Percentiles rank a stretch among this genome's conserved stretches.
Conservation (phyloP, 1,140 invertebrate species). For the Calephelis virginiensis region DNA sequence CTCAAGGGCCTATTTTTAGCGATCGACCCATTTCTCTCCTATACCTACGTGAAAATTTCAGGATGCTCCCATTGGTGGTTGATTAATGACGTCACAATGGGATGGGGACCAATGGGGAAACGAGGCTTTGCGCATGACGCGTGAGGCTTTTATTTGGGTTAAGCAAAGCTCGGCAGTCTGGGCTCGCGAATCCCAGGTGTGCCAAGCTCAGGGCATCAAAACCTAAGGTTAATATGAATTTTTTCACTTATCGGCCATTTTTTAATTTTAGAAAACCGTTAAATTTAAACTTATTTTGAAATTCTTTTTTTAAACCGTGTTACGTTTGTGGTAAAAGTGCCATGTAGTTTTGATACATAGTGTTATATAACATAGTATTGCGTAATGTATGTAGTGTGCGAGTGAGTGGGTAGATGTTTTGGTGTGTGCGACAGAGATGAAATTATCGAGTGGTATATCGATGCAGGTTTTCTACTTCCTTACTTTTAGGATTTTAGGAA, state of each 20-base stretch:
- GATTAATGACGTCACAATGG: slow-evolving; percentile 55
- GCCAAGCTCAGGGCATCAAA: slow-evolving; percentile 56
- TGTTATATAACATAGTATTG: slow-evolving; percentile 28
- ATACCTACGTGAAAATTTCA: slow-evolving; percentile 75
- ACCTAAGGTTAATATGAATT: slow-evolving; percentile 58
- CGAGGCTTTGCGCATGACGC: slow-evolving; percentile 53
- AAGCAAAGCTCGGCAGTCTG: slow-evolving; percentile 52
- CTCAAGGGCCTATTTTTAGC: slow-evolving; percentile 67
- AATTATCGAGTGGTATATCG: slow-evolving; percentile 27
- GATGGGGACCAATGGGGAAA: slow-evolving; percentile 40
- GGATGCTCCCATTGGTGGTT: slow-evolving; percentile 47
- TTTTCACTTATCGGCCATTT: slow-evolving; percentile 41
- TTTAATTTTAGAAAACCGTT: slow-evolving; percentile 31
- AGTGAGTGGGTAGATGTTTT: slow-evolving; percentile 33
- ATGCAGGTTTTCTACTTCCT: slow-evolving; percentile 2
- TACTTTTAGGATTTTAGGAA: too few species aligned
- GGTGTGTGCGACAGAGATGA: slow-evolving; percentile 31
- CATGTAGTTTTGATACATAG: slow-evolving; percentile 23
- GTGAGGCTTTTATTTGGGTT: slow-evolving; percentile 39
- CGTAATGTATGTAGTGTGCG: slow-evolving; percentile 38
- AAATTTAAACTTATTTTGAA: slow-evolving; percentile 30
- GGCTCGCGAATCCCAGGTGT: slow-evolving; percentile 67
- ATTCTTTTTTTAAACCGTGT: slow-evolving; percentile 10
- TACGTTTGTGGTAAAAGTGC: slow-evolving; percentile 26
- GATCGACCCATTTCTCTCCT: slow-evolving; percentile 54